Conservation (phyloP, 2,888 invertebrate genomes). For the Trichopria drosophilae region DNA sequence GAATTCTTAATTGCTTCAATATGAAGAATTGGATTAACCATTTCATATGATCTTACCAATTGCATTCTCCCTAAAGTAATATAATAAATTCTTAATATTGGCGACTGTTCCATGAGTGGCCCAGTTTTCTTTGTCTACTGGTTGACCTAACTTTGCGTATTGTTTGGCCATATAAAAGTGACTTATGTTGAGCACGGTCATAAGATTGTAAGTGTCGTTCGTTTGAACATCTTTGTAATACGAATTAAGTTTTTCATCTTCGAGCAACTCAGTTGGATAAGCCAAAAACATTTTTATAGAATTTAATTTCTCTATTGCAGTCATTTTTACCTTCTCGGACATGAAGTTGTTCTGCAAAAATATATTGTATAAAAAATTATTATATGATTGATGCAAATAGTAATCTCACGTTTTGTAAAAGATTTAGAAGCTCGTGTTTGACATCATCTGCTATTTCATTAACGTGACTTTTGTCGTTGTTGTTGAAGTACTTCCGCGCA, state of each 20-base stretch:
- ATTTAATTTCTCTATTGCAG: conserved; percentile 77
- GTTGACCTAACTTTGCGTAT: conserved; percentile 58
- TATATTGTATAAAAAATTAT: too few species aligned
- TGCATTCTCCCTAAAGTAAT: conserved; percentile 61
- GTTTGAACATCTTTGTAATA: conserved; percentile 67
- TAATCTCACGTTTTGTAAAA: conserved; percentile 64
- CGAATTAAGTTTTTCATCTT: conserved; percentile 75
- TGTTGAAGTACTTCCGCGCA: conserved; percentile 82
- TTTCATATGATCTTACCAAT: conserved; percentile 57
- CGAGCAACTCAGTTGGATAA: conserved; percentile 85
- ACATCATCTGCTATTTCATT: conserved; percentile 86
- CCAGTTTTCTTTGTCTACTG: conserved; percentile 62
- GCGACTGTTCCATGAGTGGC: conserved; percentile 59
- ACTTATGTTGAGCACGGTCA: conserved; percentile 58
- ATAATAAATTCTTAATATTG: conserved; percentile 62
- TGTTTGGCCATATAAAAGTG: conserved; percentile 60
- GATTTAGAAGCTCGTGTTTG: conserved; percentile 76
- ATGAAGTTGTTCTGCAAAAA: conserved; percentile 75
- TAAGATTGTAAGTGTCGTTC: conserved; percentile 55
- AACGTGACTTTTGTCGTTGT: conserved; percentile 79
- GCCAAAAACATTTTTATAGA: conserved; percentile 88
- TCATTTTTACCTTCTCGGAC: conserved; percentile 77
- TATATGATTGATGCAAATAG: background rate
- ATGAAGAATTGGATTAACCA: too few species aligned
- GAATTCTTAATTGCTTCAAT: too few species aligned